Percentiles rank a stretch among this genome's conserved stretches.
Conservation (phyloP, 2,797 vertebrate genomes). For the Pseudopleuronectes americanus region DNA sequence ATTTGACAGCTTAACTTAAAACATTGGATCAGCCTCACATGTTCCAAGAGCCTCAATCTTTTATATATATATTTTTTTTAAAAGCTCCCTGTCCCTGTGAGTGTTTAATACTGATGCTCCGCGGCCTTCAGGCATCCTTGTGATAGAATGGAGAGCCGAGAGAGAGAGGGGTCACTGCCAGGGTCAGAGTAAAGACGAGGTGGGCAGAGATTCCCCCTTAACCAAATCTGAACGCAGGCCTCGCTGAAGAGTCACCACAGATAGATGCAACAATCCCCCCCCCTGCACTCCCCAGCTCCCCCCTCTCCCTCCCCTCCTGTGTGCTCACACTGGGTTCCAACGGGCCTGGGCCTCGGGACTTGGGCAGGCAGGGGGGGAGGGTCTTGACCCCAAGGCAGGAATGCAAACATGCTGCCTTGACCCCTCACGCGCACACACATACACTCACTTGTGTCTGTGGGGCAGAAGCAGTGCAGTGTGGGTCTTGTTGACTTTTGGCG, state of each 20-base stretch:
- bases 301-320: slow-evolving; percentile 1
- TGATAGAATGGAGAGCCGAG: slow-evolving; percentile 67
- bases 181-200: slow-evolving; percentile 76
- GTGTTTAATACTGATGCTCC: slow-evolving; percentile 46
- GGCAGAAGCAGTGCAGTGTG: slow-evolving; percentile 79
- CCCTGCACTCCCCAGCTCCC: slow-evolving; percentile 7
- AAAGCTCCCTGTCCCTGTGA: slow-evolving; percentile 56
- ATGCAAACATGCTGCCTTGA: slow-evolving; percentile 84
- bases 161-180: slow-evolving; percentile 69
- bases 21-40: slow-evolving; percentile 25
- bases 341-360: slow-evolving; percentile 78
- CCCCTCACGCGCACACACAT: slow-evolving; percentile 65
- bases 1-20: slow-evolving; percentile 62
- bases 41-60: slow-evolving; percentile 29
- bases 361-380: slow-evolving; percentile 69
- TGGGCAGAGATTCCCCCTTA: slow-evolving; percentile 72
- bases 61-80: background rate
- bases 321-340: slow-evolving; percentile 48
- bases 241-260: slow-evolving; percentile 58
- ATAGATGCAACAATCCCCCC: slow-evolving; percentile 54
- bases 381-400: slow-evolving; percentile 81
- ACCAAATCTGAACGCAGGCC: slow-evolving; percentile 66
- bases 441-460: slow-evolving; percentile 82
- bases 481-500: slow-evolving; percentile 75
- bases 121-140: slow-evolving; percentile 65